These are phyloP conservation scores for Aelia acuminata DNA, from an alignment of 2,888 invertebrate species.

Conservation along the genomic window DNA sequence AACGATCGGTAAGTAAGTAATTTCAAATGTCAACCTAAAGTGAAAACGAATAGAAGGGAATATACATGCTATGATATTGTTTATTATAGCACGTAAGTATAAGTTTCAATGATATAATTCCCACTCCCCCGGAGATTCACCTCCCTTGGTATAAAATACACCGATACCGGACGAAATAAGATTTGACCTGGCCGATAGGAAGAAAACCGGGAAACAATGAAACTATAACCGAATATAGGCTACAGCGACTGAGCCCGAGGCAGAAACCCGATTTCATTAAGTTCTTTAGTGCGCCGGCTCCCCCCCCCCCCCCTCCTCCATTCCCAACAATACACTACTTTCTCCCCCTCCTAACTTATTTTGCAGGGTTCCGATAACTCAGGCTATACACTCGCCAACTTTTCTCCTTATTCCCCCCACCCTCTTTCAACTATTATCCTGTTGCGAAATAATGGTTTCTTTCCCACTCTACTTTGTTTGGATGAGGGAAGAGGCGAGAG, in stretches of 20 bases:
- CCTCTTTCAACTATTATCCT: constrained; percentile 36
- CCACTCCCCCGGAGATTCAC: neutral
- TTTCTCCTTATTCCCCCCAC: constrained; percentile 8
- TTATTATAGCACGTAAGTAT: neutral
- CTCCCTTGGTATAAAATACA: neutral
- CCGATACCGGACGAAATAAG: constrained; percentile 5
- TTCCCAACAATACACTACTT: constrained; percentile 45
- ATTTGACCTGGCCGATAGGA: constrained; percentile 29
- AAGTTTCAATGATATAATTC: neutral
- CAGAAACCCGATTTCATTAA: constrained; percentile 39
- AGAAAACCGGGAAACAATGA: constrained; percentile 35
- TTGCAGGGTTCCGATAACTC: constrained; percentile 39
- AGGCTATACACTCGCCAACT: neutral
- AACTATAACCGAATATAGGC: constrained; percentile 14
- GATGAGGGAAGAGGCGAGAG: no score
- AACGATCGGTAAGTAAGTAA: no score
- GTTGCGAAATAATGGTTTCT: constrained; percentile 22
- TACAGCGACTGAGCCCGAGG: neutral
- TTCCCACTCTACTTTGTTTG: neutral
- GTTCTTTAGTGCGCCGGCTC: constrained; percentile 20
- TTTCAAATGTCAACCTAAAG: no score
- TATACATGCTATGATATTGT: no score
- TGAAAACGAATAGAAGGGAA: no score
- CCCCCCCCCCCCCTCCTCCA: neutral
- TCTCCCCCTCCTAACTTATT: constrained; percentile 29